Conservation (phyloP, 1,140 invertebrate species). For the Heliothis subflexa region DNA sequence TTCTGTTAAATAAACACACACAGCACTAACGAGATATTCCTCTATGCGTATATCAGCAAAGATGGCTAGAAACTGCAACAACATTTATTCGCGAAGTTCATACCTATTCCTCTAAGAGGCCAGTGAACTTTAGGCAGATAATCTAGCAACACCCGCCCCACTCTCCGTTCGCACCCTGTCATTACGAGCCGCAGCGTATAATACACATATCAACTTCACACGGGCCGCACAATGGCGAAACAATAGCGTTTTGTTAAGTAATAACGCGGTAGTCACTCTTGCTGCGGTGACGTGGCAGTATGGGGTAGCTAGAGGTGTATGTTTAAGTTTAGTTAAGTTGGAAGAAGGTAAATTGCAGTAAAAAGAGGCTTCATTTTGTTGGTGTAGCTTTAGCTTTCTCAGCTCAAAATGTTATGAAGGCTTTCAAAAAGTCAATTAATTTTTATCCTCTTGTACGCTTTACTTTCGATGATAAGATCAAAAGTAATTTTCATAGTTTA, state of each 20-base stretch:
- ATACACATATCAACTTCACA: slow-evolving; percentile 82
- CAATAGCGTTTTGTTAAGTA: slow-evolving; percentile 68
- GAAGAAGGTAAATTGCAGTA: not conserved
- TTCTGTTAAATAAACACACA: too few relatives aligned
- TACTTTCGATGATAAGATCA: too few relatives aligned
- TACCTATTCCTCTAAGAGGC: not conserved
- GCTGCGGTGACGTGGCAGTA: not conserved
- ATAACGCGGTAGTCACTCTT: slow-evolving; percentile 36
- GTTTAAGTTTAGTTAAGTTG: too few relatives aligned
- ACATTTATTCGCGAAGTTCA: not conserved
- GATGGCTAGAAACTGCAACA: too few relatives aligned
- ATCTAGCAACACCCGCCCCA: not conserved
- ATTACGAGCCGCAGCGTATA: slow-evolving; percentile 61
- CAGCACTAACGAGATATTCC: too few relatives aligned
- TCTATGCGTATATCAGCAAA: too few relatives aligned
- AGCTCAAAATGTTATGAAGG: too few relatives aligned
- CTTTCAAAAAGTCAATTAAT: too few relatives aligned
- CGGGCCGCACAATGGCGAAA: slow-evolving; percentile 71
- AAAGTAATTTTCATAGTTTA: too few relatives aligned
- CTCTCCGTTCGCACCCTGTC: slow-evolving; percentile 48
- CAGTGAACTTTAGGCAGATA: not conserved
- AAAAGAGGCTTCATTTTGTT: not conserved
- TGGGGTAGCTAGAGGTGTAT: not conserved
- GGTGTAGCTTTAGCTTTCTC: too few relatives aligned
- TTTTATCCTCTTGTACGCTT: too few relatives aligned